phyloP scores from a whole-genome alignment of 2,113 vertebrate genomes.

The Misgurnus anguillicaudatus region DNA sequence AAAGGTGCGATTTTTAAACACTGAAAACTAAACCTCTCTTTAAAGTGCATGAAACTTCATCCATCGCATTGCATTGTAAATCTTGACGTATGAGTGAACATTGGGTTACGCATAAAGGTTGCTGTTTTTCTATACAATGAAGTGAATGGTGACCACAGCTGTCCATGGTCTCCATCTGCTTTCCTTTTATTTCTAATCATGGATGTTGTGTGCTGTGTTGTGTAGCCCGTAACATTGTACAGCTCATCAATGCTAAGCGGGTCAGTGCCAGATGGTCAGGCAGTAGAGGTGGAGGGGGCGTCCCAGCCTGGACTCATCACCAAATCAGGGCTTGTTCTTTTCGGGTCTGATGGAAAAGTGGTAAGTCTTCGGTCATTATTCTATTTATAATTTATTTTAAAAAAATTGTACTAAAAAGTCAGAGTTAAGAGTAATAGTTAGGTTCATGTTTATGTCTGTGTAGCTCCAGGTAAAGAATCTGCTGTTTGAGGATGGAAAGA shows the following conservation, averaged over 20 bases:
- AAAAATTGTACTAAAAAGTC: conserved; percentile 1
- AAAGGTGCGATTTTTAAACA: conserved; percentile 75
- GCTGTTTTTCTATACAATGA: too few relatives aligned
- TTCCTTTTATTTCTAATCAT: background rate
- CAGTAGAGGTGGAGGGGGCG: conserved; percentile 77
- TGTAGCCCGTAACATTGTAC: conserved; percentile 82
- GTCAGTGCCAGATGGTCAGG: conserved; percentile 67
- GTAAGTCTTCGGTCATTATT: conserved; percentile 77
- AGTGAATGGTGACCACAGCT: too few relatives aligned
- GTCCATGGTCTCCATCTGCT: too few relatives aligned
- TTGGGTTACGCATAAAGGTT: too few relatives aligned
- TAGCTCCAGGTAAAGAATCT: conserved; percentile 84
- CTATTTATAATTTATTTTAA: background rate
- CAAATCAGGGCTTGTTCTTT: conserved; percentile 80
- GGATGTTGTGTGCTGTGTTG: background rate
- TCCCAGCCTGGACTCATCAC: conserved; percentile 75
- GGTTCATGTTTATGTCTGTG: background rate
- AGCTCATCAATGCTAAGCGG: conserved; percentile 74
- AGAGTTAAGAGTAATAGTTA: background rate
- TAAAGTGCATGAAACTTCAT: too few relatives aligned
- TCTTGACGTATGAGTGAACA: background rate
- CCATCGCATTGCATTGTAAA: background rate
- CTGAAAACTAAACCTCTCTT: too few relatives aligned
- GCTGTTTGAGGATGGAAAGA: conserved; percentile 85
- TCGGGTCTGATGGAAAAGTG: conserved; percentile 78